Evolutionary conservation across 2,113 vertebrate species (phyloP).

Genomic region (Ploceus nigricollis): DNA sequence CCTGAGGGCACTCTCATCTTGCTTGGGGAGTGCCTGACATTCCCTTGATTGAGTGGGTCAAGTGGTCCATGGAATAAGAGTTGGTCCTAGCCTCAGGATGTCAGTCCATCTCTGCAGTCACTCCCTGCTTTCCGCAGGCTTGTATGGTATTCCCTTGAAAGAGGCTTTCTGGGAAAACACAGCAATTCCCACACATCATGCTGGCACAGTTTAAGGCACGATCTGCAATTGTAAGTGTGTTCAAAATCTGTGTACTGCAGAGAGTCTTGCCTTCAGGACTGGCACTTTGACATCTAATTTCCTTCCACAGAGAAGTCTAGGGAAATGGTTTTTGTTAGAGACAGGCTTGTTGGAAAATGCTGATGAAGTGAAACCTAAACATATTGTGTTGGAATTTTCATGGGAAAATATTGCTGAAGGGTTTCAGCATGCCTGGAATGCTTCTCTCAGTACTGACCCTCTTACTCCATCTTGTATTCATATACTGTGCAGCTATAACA

Average conservation of each 20-base stretch:
- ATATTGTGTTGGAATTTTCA: slow-evolving; percentile 23
- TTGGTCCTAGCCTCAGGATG: background rate
- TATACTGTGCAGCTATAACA: background rate
- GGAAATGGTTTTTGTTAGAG: slow-evolving; percentile 6
- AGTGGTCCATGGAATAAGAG: background rate
- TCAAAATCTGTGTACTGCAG: background rate
- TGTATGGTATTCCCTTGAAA: background rate
- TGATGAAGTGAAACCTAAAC: slow-evolving; percentile 45
- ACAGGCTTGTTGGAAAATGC: background rate
- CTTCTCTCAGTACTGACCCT: background rate
- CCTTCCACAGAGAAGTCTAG: background rate
- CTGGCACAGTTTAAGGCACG: background rate
- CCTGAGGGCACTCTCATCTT: background rate
- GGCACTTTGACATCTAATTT: slow-evolving; percentile 21
- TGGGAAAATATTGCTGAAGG: slow-evolving; percentile 15
- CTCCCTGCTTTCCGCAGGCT: background rate
- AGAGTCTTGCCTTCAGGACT: slow-evolving; percentile 14
- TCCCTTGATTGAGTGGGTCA: background rate
- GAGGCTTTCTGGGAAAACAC: slow-evolving; percentile 8
- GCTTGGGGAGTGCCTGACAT: background rate
- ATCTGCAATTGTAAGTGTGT: background rate
- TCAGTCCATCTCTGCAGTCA: background rate
- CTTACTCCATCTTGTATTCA: background rate
- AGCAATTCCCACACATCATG: background rate
- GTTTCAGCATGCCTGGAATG: background rate